Percentiles rank a stretch among this genome's conserved stretches.
Conservation (phyloP, 1,140 invertebrate species). For the Apis florea region DNA sequence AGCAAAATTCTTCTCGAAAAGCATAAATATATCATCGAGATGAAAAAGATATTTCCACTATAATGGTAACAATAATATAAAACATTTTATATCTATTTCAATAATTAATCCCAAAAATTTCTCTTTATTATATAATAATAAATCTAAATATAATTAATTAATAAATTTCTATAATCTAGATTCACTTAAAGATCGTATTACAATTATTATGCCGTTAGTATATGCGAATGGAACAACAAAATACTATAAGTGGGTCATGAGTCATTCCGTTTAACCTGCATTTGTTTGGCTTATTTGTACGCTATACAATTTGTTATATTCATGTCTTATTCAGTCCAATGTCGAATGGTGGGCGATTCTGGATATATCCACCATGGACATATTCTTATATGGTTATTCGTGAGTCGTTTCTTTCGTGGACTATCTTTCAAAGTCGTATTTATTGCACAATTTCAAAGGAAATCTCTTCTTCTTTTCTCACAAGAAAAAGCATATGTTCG, state of each 20-base stretch:
- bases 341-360: slow-evolving; percentile 51
- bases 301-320: slow-evolving; percentile 53
- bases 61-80: background rate
- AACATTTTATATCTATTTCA: background rate
- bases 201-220: slow-evolving; percentile 3
- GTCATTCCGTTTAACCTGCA: slow-evolving; percentile 38
- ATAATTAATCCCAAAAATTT: background rate
- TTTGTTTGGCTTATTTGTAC: slow-evolving; percentile 43
- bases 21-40: no score
- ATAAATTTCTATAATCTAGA: background rate
- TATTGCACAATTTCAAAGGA: slow-evolving; percentile 58
- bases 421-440: slow-evolving; percentile 58
- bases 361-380: slow-evolving; percentile 65
- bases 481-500: background rate
- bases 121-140: background rate
- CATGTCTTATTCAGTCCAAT: slow-evolving; percentile 45
- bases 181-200: background rate
- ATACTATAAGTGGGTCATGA: slow-evolving; percentile 42
- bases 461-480: background rate
- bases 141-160: background rate
- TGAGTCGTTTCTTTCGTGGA: slow-evolving; percentile 61
- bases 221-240: background rate
- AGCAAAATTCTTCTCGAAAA: no score
- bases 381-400: slow-evolving; percentile 67
- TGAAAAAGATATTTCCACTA: background rate